Conservation (phyloP, 2,113 vertebrate genomes). For the Myrmecobius fasciatus region DNA sequence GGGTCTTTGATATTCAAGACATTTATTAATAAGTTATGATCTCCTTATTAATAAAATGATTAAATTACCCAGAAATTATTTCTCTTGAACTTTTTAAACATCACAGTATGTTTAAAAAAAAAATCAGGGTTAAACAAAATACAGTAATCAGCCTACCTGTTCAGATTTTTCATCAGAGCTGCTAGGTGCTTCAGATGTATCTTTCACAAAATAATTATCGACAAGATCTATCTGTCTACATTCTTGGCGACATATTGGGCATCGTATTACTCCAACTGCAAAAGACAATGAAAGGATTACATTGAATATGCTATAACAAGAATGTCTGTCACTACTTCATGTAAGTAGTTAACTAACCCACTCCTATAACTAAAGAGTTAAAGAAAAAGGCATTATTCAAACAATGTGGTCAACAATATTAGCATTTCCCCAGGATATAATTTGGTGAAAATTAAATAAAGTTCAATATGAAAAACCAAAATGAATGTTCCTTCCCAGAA, state of each 20-base stretch:
- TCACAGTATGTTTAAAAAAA: slow-evolving; percentile 23
- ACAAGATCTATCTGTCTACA: slow-evolving; percentile 97
- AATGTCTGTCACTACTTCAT: slow-evolving; percentile 1
- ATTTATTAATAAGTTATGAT: neutral
- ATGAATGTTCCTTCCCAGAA: neutral
- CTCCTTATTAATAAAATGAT: slow-evolving; percentile 14
- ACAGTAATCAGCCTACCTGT: slow-evolving; percentile 86
- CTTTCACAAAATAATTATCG: slow-evolving; percentile 99
- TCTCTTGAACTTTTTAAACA: slow-evolving; percentile 39
- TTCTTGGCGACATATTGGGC: slow-evolving; percentile 95
- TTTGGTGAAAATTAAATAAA: neutral
- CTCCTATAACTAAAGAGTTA: neutral
- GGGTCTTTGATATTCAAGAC: neutral
- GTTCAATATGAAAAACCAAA: neutral
- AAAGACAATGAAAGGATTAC: slow-evolving; percentile 55
- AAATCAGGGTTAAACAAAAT: slow-evolving; percentile 48
- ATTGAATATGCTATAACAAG: slow-evolving; percentile 27
- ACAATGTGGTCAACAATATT: neutral
- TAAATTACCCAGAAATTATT: slow-evolving; percentile 40
- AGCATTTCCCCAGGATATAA: neutral
- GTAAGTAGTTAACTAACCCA: neutral
- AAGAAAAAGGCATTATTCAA: neutral
- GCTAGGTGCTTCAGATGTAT: slow-evolving; percentile 92
- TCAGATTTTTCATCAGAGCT: slow-evolving; percentile 94
- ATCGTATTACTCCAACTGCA: slow-evolving; percentile 96